phyloP scores from a whole-genome alignment of 2,113 vertebrate genomes.

The Bubalus kerabau region DNA sequence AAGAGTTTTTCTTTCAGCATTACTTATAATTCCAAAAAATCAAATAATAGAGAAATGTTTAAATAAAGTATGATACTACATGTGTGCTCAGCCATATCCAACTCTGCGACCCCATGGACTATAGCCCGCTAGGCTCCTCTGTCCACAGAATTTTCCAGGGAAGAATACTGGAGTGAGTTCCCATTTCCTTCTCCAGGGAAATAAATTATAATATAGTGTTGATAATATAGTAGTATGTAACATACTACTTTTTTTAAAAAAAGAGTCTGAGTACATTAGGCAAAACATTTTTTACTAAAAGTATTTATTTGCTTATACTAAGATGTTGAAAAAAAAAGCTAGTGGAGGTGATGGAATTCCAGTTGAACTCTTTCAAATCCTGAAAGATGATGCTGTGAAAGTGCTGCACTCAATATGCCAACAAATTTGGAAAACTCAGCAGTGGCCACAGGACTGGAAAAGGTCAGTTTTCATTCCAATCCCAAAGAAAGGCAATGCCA shows the following conservation, averaged over 20 bases:
- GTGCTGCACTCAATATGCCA: too few species aligned
- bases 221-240: neutral
- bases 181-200: neutral
- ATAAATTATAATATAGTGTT: neutral
- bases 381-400: too few species aligned
- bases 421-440: too few species aligned
- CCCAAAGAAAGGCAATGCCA: too few species aligned
- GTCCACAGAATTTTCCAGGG: neutral
- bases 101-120: neutral
- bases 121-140: accelerated
- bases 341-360: too few species aligned
- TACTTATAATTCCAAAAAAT: neutral
- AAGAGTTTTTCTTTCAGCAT: neutral
- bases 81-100: neutral
- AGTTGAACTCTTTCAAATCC: too few species aligned
- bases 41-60: neutral
- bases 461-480: too few species aligned
- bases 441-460: too few species aligned
- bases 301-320: neutral
- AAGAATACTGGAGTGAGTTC: neutral
- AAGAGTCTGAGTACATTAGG: neutral
- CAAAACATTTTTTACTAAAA: neutral
- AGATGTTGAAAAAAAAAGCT: neutral
- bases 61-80: neutral
- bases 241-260: neutral